Evolutionary conservation across 2,113 vertebrate genomes (phyloP).

Genomic region (Morone chrysops): DNA sequence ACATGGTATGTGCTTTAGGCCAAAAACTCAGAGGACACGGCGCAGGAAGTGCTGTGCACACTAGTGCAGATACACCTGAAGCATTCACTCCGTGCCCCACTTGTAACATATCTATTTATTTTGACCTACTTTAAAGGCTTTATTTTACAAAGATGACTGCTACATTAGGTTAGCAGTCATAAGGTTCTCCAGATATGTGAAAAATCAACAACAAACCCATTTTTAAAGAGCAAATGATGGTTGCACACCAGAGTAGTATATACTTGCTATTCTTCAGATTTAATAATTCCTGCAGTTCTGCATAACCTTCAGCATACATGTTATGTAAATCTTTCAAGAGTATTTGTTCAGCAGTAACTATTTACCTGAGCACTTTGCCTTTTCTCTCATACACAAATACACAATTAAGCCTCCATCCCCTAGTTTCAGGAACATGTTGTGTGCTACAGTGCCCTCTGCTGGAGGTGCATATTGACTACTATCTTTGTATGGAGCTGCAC

Average conservation of each 20-base stretch:
- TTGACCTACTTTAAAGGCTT: conserved; percentile 9
- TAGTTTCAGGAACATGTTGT: neutral
- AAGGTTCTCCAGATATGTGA: neutral
- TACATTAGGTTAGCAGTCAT: neutral
- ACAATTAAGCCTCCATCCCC: neutral
- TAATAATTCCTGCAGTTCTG: neutral
- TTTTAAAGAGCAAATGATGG: neutral
- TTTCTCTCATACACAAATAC: neutral
- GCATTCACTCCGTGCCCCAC: neutral
- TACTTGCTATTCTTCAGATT: neutral
- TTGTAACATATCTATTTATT: neutral
- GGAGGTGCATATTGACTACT: conserved; percentile 1
- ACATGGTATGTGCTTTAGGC: neutral
- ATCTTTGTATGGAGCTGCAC: neutral
- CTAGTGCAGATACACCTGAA: neutral
- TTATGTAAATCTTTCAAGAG: neutral
- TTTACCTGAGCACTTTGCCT: conserved; percentile 1
- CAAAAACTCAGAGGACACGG: neutral
- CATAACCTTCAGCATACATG: neutral
- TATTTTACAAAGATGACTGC: neutral
- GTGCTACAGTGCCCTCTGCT: conserved; percentile 57
- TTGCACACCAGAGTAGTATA: neutral
- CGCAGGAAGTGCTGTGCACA: neutral
- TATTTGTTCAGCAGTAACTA: neutral
- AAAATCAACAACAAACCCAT: neutral